phyloP scores from a whole-genome alignment of 2,113 vertebrate genomes.

The Callaeas wilsoni region DNA sequence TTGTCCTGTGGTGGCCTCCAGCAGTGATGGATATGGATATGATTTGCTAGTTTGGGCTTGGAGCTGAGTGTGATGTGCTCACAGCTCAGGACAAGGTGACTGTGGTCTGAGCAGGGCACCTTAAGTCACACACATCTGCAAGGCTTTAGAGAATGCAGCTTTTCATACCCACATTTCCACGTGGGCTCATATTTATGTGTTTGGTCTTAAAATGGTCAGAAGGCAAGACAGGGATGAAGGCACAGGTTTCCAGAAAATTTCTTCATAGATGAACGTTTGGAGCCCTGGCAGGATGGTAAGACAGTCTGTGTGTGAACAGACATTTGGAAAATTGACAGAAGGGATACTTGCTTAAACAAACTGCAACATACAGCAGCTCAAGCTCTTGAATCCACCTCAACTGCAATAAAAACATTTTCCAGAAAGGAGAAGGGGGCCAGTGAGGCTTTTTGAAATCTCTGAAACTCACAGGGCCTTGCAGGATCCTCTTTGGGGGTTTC shows the following conservation, averaged over 20 bases:
- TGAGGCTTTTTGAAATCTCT: background rate
- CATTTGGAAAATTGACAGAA: constrained; percentile 47
- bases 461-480: background rate
- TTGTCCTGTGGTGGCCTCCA: background rate
- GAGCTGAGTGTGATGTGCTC: background rate
- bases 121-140: background rate
- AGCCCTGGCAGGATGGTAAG: background rate
- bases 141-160: background rate
- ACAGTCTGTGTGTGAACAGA: background rate
- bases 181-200: background rate
- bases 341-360: constrained; percentile 7
- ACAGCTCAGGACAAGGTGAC: background rate
- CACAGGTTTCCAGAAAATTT: constrained; percentile 4
- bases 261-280: background rate
- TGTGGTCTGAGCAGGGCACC: background rate
- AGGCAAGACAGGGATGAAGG: constrained; percentile 13
- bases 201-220: background rate
- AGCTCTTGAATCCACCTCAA: background rate
- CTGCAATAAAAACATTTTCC: background rate
- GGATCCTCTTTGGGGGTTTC: background rate
- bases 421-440: background rate
- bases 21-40: background rate
- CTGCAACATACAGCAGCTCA: background rate
- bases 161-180: background rate
- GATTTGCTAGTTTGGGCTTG: background rate